These are phyloP conservation scores for Zoanthus solanderi DNA, from an alignment of 92 coral and sea anemone species.

Conservation along the genomic window DNA sequence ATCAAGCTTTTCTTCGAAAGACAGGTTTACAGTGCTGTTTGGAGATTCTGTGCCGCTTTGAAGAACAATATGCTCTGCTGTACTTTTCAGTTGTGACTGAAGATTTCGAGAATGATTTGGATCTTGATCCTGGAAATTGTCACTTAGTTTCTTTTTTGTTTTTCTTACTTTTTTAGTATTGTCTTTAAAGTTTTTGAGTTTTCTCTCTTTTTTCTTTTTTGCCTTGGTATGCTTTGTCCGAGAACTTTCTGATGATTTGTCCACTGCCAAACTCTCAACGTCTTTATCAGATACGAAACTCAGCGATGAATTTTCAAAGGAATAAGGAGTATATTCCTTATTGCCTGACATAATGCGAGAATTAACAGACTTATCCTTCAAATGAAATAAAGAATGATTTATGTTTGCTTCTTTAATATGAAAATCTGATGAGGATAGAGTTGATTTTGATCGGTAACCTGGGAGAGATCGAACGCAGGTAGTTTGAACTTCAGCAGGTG, in stretches of 20 bases:
- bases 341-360: not conserved
- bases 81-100: constrained; percentile 1
- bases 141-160: not conserved
- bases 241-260: not conserved
- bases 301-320: not conserved
- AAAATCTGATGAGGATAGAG: constrained; percentile 5
- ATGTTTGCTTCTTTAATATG: not conserved
- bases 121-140: not conserved
- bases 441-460: constrained; percentile 21
- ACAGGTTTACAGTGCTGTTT: not conserved
- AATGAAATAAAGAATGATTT: not conserved
- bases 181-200: constrained; percentile 2
- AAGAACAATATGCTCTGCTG: not conserved
- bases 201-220: constrained; percentile 34
- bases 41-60: not conserved
- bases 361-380: not conserved
- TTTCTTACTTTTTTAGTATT: constrained; percentile 7
- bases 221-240: not conserved
- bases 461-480: constrained; percentile 36
- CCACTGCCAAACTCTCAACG: not conserved
- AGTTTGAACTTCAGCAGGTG: constrained; percentile 38
- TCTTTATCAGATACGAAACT: constrained; percentile 4
- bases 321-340: not conserved
- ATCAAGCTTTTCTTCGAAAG: constrained; percentile 41
- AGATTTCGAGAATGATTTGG: not conserved